Evolutionary conservation across 1,140 invertebrate genomes (phyloP).

Genomic region (Dendrolimus kikuchii): DNA sequence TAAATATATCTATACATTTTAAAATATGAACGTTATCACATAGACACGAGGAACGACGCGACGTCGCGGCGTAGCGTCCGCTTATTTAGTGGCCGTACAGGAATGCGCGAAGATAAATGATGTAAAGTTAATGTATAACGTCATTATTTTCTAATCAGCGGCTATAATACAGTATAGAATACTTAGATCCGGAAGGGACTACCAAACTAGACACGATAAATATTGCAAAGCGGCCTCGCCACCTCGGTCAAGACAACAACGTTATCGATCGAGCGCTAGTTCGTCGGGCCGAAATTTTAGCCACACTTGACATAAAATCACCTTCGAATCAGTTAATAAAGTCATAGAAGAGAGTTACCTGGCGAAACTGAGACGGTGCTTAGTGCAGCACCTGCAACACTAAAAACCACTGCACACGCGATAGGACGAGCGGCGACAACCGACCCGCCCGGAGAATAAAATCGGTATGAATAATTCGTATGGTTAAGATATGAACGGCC

Average conservation of each 20-base stretch:
- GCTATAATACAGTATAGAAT: no score
- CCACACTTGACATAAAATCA: no score
- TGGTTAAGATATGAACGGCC: constrained; percentile 51
- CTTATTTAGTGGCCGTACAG: no score
- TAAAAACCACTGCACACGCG: constrained; percentile 60
- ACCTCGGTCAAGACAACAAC: constrained; percentile 50
- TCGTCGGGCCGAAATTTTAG: constrained; percentile 29
- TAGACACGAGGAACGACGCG: no score
- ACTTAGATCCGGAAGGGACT: no score
- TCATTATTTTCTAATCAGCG: no score
- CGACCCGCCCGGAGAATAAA: constrained; percentile 49
- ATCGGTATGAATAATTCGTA: constrained; percentile 51
- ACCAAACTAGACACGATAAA: not conserved
- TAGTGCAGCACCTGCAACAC: constrained; percentile 53
- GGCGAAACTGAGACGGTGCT: constrained; percentile 32
- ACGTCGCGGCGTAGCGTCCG: no score
- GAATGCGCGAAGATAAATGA: no score
- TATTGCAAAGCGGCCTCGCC: not conserved
- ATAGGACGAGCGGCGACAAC: constrained; percentile 56
- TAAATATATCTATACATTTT: no score
- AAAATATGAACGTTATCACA: no score
- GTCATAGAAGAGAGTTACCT: constrained; percentile 35
- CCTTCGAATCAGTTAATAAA: constrained; percentile 6
- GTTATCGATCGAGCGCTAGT: constrained; percentile 61
- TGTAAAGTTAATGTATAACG: no score